A percentile compares a stretch with the other conserved stretches of the same genome.
Evolutionary conservation across 2,797 vertebrate genomes (phyloP).

Genomic region (Lemur catta): DNA sequence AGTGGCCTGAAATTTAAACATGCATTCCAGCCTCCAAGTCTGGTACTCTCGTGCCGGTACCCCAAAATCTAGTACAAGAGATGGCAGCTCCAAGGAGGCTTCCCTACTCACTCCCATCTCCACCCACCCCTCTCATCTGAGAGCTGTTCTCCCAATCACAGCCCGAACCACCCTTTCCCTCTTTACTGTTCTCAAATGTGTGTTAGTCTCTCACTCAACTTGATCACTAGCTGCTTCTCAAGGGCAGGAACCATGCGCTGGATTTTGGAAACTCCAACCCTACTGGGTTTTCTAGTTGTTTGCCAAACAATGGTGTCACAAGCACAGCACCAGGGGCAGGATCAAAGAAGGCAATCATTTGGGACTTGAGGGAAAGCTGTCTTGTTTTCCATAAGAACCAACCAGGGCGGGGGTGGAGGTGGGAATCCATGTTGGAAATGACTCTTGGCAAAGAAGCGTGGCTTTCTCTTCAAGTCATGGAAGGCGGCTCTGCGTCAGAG

Average conservation of each 20-base stretch:
- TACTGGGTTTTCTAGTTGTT: neutral
- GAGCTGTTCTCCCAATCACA: neutral
- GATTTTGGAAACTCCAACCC: conserved; percentile 48
- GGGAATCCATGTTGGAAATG: neutral
- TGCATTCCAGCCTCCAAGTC: neutral
- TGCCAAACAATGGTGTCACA: neutral
- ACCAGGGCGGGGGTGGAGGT: conserved; percentile 16
- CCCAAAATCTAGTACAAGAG: neutral
- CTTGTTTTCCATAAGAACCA: conserved; percentile 73
- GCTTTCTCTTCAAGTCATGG: neutral
- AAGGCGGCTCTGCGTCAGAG: neutral
- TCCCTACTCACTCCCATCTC: neutral
- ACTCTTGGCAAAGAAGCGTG: neutral
- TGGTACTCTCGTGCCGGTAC: neutral
- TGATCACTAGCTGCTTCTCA: neutral
- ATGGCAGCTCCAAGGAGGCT: neutral
- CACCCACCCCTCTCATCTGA: neutral
- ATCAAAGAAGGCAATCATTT: conserved; percentile 79
- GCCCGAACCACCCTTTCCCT: neutral
- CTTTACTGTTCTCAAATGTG: neutral
- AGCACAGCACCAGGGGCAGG: conserved; percentile 49
- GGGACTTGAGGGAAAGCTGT: conserved; percentile 72
- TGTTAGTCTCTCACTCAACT: neutral
- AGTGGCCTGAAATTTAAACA: neutral
- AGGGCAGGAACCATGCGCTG: neutral